These are phyloP conservation scores for Hypselothyrea guttata DNA, from an alignment of 2,888 invertebrate species.

Conservation along the genomic window DNA sequence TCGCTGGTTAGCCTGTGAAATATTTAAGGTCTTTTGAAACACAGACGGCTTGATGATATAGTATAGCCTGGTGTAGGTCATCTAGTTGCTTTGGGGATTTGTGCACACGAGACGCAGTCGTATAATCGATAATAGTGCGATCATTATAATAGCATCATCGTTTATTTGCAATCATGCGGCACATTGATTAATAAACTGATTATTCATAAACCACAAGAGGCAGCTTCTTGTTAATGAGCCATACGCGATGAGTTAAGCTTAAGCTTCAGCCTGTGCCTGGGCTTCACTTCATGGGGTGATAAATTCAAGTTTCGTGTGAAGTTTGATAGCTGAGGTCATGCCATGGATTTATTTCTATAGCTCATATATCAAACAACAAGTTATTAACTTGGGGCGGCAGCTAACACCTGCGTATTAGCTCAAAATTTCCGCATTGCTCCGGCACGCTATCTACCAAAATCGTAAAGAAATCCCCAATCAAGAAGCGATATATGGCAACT, in stretches of 20 bases:
- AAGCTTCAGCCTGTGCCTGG: slow-evolving; percentile 27
- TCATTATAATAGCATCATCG: slow-evolving; percentile 74
- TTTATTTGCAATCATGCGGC: slow-evolving; percentile 71
- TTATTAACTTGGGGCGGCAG: slow-evolving; percentile 67
- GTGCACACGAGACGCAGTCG: slow-evolving; percentile 1
- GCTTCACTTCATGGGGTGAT: slow-evolving; percentile 45
- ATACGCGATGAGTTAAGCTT: slow-evolving; percentile 47
- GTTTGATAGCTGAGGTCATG: slow-evolving; percentile 75
- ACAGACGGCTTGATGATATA: too few species aligned
- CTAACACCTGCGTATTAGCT: slow-evolving; percentile 71
- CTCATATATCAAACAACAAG: slow-evolving; percentile 68
- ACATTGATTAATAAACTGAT: slow-evolving; percentile 73
- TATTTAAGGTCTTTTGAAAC: too few species aligned
- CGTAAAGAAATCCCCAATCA: slow-evolving; percentile 3
- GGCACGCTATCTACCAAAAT: slow-evolving; percentile 15
- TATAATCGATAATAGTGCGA: slow-evolving; percentile 67
- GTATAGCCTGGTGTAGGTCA: slow-evolving; percentile 16
- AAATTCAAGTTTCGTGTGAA: slow-evolving; percentile 69
- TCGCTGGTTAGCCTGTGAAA: too few species aligned
- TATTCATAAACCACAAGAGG: slow-evolving; percentile 71
- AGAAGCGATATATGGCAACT: neutral
- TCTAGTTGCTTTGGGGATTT: slow-evolving; percentile 6
- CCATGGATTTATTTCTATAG: slow-evolving; percentile 72
- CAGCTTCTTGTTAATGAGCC: slow-evolving; percentile 76
- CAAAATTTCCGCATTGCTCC: slow-evolving; percentile 66